A percentile compares a stretch with the other conserved stretches of the same genome.
These are phyloP conservation scores for Bombus impatiens DNA, from an alignment of 1,140 invertebrate genomes.

Conservation along the genomic window DNA sequence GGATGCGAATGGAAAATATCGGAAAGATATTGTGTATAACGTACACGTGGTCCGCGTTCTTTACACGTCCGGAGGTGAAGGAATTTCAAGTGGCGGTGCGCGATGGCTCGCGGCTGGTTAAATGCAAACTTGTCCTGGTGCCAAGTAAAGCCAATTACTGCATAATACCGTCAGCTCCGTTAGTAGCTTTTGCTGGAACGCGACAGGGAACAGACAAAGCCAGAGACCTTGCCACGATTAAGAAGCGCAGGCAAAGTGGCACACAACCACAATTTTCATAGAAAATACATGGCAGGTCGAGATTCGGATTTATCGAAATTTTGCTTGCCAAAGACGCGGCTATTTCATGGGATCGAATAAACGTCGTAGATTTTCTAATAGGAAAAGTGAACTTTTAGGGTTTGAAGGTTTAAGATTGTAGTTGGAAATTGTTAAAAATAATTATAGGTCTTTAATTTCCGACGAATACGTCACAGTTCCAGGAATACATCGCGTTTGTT, in stretches of 20 bases:
- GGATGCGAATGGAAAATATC: not conserved
- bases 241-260: slow-evolving; percentile 18
- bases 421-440: too few relatives aligned
- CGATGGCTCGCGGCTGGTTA: slow-evolving; percentile 16
- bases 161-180: slow-evolving; percentile 34
- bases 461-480: not conserved
- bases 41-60: slow-evolving; percentile 24
- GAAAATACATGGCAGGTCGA: not conserved
- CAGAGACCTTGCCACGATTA: slow-evolving; percentile 25
- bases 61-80: slow-evolving; percentile 3
- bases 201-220: not conserved
- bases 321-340: not conserved
- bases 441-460: too few relatives aligned
- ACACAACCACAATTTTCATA: not conserved
- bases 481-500: too few relatives aligned
- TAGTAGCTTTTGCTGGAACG: slow-evolving; percentile 2
- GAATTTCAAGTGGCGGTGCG: slow-evolving; percentile 39
- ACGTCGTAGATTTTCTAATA: not conserved
- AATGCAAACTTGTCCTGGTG: slow-evolving; percentile 60
- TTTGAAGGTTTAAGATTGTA: too few relatives aligned
- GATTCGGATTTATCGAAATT: not conserved
- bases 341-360: not conserved
- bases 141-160: slow-evolving; percentile 66
- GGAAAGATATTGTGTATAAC: not conserved
- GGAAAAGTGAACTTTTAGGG: rapidly evolving